Percentiles rank a stretch among this genome's conserved stretches.
phyloP scores from a whole-genome alignment of 1,140 invertebrate genomes.

The Nasonia giraulti region DNA sequence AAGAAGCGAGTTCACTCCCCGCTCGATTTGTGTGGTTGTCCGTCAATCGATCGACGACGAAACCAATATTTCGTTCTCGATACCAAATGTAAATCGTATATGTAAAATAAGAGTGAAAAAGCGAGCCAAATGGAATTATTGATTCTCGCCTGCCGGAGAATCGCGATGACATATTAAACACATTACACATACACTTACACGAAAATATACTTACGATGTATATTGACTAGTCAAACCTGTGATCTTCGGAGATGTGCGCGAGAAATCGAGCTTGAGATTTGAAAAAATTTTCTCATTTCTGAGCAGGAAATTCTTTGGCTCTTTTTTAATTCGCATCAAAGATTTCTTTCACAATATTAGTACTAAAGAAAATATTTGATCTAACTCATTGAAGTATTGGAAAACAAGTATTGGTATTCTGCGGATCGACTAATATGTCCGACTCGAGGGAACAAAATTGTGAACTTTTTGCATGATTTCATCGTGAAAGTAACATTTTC shows the following conservation, averaged over 20 bases:
- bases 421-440: neutral
- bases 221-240: slow-evolving; percentile 49
- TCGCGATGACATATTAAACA: neutral
- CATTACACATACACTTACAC: slow-evolving; percentile 9
- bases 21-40: neutral
- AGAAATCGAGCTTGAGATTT: slow-evolving; percentile 31
- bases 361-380: no score
- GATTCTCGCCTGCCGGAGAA: slow-evolving; percentile 18
- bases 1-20: slow-evolving; percentile 24
- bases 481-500: neutral
- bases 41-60: neutral
- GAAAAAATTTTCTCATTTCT: neutral
- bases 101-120: slow-evolving; percentile 19
- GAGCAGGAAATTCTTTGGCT: no score
- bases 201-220: slow-evolving; percentile 20
- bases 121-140: slow-evolving; percentile 25
- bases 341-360: neutral
- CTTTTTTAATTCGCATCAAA: neutral
- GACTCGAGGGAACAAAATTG: neutral
- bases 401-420: neutral
- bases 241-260: slow-evolving; percentile 26
- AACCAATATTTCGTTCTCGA: neutral
- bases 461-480: neutral
- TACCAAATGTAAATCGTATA: neutral
- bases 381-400: no score